Percentiles rank a stretch among this genome's conserved stretches.
These are phyloP conservation scores for Xiphorhynchus erythropygius DNA, from an alignment of 2,797 vertebrate genomes.

Conservation along the genomic window DNA sequence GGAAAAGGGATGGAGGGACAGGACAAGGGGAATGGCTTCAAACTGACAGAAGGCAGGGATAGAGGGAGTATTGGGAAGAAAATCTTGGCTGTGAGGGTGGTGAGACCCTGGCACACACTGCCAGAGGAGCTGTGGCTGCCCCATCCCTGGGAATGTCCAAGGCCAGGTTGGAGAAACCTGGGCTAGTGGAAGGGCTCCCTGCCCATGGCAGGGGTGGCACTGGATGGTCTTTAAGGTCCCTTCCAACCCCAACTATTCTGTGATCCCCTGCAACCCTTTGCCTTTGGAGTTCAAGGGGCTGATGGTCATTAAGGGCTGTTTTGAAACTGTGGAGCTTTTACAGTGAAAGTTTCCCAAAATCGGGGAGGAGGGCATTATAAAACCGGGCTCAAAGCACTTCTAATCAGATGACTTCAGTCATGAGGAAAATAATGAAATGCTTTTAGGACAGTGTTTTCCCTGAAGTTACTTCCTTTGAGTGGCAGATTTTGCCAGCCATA, in stretches of 20 bases:
- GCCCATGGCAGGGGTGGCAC: background rate
- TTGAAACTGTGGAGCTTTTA: background rate
- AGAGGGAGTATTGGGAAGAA: no score
- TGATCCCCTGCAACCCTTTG: background rate
- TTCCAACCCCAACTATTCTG: background rate
- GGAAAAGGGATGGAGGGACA: background rate
- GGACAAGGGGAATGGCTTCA: background rate
- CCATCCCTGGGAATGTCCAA: rapidly evolving
- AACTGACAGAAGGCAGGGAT: rapidly evolving
- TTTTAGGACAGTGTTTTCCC: background rate
- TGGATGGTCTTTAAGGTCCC: background rate
- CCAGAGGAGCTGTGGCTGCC: background rate
- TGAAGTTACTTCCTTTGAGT: background rate
- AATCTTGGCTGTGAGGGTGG: rapidly evolving
- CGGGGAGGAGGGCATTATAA: rapidly evolving
- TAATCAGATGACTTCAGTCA: background rate
- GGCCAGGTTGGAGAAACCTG: rapidly evolving
- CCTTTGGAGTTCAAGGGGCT: background rate
- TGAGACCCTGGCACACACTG: rapidly evolving
- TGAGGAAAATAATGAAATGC: background rate
- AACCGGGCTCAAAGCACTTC: background rate
- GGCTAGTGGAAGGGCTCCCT: background rate
- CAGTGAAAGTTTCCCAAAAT: background rate
- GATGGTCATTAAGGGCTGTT: background rate
- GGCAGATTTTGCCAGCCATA: background rate